phyloP scores from a whole-genome alignment of 2,797 vertebrate species.

The Myotis daubentonii region DNA sequence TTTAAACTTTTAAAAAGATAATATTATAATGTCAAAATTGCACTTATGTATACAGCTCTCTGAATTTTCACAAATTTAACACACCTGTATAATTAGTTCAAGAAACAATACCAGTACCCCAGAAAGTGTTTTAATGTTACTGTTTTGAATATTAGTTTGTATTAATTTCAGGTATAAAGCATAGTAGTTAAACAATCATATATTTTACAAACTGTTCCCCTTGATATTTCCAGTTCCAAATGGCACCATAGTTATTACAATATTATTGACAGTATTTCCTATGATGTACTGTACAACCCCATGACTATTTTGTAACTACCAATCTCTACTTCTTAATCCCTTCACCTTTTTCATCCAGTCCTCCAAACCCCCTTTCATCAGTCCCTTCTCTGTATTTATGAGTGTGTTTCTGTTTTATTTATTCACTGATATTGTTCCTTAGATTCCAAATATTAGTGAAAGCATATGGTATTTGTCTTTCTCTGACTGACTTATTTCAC shows the following conservation, averaged over 20 bases:
- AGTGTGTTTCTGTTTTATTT: not conserved
- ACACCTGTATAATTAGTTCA: not conserved
- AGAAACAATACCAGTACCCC: not conserved
- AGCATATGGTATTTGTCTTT: not conserved
- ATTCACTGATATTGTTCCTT: not conserved
- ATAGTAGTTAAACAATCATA: not conserved
- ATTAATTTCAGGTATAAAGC: not conserved
- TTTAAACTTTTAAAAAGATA: not conserved
- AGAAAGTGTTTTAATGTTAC: not conserved
- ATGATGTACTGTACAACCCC: not conserved
- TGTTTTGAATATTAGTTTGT: not conserved
- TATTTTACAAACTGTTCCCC: not conserved
- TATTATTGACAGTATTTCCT: not conserved
- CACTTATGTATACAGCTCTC: not conserved
- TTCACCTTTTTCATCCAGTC: not conserved
- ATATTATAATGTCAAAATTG: not conserved
- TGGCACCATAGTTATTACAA: not conserved
- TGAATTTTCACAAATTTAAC: conserved; percentile 37
- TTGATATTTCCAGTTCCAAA: not conserved
- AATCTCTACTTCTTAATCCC: not conserved
- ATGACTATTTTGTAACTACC: not conserved
- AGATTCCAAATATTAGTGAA: not conserved
- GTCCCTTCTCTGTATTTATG: not conserved
- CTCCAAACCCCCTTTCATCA: not conserved
- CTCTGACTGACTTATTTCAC: not conserved